These are phyloP conservation scores for Crotophaga sulcirostris DNA, from an alignment of 2,113 vertebrate genomes.

Conservation along the genomic window DNA sequence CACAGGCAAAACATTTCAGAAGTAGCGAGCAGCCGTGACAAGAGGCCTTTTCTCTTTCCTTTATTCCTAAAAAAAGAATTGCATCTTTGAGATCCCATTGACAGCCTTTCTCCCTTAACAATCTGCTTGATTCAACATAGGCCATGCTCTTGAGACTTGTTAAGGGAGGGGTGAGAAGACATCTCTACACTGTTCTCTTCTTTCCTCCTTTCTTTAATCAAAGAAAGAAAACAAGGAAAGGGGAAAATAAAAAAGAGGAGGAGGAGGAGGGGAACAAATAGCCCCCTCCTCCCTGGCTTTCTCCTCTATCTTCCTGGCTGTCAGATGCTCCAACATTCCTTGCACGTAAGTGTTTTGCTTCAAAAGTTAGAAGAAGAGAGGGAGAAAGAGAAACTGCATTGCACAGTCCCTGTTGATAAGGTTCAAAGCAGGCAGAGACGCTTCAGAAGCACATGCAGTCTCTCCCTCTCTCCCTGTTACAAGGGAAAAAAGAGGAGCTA, in stretches of 20 bases:
- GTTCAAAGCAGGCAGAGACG: constrained; percentile 69
- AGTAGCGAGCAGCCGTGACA: background rate
- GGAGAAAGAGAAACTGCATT: constrained; percentile 50
- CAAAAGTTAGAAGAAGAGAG: constrained; percentile 64
- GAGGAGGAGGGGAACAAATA: background rate
- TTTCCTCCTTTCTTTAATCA: constrained; percentile 53
- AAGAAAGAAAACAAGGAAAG: constrained; percentile 12
- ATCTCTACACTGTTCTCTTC: constrained; percentile 19
- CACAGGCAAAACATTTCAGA: constrained; percentile 35
- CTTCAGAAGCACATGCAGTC: constrained; percentile 61
- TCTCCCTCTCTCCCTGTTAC: constrained; percentile 14
- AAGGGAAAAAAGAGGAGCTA: constrained; percentile 42
- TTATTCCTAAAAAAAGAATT: constrained; percentile 15
- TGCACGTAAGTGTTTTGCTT: constrained; percentile 70
- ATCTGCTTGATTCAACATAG: constrained; percentile 52
- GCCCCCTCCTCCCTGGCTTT: constrained; percentile 39
- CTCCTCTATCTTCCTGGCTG: constrained; percentile 24
- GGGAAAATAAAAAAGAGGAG: background rate
- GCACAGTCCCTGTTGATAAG: constrained; percentile 72
- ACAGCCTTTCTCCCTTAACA: constrained; percentile 51
- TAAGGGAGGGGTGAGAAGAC: constrained; percentile 37
- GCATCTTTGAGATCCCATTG: constrained; percentile 40
- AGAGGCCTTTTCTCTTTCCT: constrained; percentile 35
- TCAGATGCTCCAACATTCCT: constrained; percentile 65
- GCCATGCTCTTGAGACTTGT: constrained; percentile 59